phyloP scores from a whole-genome alignment of 2,797 vertebrate species.

The Gadopsis bispinosus region DNA sequence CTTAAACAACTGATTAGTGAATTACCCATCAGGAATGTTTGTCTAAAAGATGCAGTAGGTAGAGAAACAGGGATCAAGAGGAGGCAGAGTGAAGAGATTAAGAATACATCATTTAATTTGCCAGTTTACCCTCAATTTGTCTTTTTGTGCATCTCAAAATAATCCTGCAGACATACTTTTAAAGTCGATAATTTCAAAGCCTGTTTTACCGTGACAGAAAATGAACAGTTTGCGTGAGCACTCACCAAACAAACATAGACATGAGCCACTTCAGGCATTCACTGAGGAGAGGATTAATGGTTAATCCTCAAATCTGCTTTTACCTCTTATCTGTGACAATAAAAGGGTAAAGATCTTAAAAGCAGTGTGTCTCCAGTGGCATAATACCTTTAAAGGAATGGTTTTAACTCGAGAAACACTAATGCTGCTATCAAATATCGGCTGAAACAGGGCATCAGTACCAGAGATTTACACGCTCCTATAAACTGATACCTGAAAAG shows the following conservation, averaged over 20 bases:
- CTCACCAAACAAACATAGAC: conserved; percentile 40
- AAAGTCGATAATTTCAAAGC: not conserved
- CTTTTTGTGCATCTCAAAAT: conserved; percentile 1
- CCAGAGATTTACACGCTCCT: conserved; percentile 24
- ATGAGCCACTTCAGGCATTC: conserved; percentile 30
- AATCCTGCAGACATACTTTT: not conserved
- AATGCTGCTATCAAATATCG: conserved; percentile 35
- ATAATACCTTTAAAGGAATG: conserved; percentile 51
- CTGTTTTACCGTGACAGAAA: conserved; percentile 23
- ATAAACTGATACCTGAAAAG: not conserved
- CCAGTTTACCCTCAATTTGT: conserved; percentile 12
- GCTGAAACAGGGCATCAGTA: conserved; percentile 10
- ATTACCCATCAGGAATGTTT: conserved; percentile 66
- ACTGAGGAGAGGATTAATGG: conserved; percentile 48
- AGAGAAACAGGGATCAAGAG: conserved; percentile 44
- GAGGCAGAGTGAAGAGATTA: conserved; percentile 33
- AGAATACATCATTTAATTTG: conserved; percentile 25
- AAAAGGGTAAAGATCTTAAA: conserved; percentile 53
- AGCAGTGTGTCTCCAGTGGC: conserved; percentile 39
- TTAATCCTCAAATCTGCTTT: conserved; percentile 54
- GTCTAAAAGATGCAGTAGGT: conserved; percentile 61
- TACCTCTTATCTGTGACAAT: conserved; percentile 57
- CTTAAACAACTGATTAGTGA: conserved; percentile 70
- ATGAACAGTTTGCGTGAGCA: not conserved
- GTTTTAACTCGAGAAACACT: conserved; percentile 41